phyloP scores from a whole-genome alignment of 2,113 vertebrate genomes.

The Catharus bicknelli region DNA sequence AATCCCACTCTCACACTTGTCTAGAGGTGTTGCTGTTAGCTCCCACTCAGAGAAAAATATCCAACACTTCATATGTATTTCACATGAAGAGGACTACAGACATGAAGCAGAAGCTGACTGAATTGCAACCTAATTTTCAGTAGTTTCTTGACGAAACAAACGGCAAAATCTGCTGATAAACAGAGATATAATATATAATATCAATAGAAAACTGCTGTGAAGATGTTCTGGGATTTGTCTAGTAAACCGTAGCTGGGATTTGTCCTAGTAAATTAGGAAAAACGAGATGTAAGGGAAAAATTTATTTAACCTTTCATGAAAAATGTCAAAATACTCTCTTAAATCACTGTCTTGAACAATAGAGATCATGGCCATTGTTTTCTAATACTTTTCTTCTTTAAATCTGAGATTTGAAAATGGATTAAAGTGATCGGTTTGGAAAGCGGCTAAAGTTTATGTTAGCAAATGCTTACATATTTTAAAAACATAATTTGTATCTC shows the following conservation, averaged over 20 bases:
- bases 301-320: background rate
- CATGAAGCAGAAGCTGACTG: background rate
- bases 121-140: slow-evolving; percentile 3
- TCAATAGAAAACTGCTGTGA: background rate
- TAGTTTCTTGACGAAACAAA: background rate
- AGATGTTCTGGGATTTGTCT: background rate
- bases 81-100: slow-evolving; percentile 2
- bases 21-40: slow-evolving; percentile 14
- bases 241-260: background rate
- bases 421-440: slow-evolving; percentile 6
- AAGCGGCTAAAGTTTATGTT: background rate
- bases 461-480: background rate
- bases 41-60: background rate
- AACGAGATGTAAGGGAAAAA: background rate
- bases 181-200: background rate
- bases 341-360: background rate
- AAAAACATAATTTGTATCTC: background rate
- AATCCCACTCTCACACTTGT: slow-evolving; percentile 2
- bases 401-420: background rate
- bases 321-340: background rate
- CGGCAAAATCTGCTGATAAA: background rate
- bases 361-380: background rate
- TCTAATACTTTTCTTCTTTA: background rate
- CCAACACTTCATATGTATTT: background rate
- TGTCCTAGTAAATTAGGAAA: background rate